A percentile compares a stretch with the other conserved stretches of the same genome.
These are phyloP conservation scores for Amitus sp. DNA, from an alignment of 2,888 invertebrate genomes.

Conservation along the genomic window DNA sequence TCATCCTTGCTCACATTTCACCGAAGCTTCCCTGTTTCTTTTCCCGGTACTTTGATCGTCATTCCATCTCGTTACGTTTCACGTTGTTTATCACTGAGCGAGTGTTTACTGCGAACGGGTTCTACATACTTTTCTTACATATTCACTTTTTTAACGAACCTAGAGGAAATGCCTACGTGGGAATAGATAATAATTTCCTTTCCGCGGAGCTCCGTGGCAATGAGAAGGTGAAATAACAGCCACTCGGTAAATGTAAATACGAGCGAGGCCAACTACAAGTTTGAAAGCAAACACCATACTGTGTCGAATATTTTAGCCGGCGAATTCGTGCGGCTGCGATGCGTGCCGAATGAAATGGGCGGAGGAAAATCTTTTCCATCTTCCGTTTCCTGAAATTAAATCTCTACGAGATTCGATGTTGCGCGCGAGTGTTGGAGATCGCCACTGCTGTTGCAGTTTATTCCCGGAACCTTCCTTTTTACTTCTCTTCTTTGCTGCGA, in stretches of 20 bases:
- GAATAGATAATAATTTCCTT: constrained; percentile 22
- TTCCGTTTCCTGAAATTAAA: too few relatives aligned
- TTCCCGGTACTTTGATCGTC: constrained; percentile 24
- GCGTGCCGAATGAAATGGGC: background rate
- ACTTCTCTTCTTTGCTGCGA: constrained; percentile 12
- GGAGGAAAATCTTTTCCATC: too few relatives aligned
- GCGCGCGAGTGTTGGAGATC: background rate
- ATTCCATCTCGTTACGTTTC: constrained; percentile 39
- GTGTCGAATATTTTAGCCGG: too few relatives aligned
- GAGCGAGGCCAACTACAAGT: background rate
- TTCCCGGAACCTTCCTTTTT: constrained; percentile 25
- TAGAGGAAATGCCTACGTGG: constrained; percentile 31
- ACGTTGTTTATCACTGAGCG: constrained; percentile 34
- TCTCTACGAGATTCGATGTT: background rate
- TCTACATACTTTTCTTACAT: constrained; percentile 34
- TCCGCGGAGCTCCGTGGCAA: background rate
- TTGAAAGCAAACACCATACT: background rate
- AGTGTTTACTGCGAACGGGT: constrained; percentile 37
- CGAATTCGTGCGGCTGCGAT: too few relatives aligned
- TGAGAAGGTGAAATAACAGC: background rate
- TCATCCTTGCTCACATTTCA: constrained; percentile 37
- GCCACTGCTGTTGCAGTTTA: background rate
- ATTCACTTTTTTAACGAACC: constrained; percentile 22
- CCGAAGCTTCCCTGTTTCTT: constrained; percentile 49
- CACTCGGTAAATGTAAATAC: background rate